phyloP scores from a whole-genome alignment of 1,140 invertebrate genomes.

The Drosophila busckii region DNA sequence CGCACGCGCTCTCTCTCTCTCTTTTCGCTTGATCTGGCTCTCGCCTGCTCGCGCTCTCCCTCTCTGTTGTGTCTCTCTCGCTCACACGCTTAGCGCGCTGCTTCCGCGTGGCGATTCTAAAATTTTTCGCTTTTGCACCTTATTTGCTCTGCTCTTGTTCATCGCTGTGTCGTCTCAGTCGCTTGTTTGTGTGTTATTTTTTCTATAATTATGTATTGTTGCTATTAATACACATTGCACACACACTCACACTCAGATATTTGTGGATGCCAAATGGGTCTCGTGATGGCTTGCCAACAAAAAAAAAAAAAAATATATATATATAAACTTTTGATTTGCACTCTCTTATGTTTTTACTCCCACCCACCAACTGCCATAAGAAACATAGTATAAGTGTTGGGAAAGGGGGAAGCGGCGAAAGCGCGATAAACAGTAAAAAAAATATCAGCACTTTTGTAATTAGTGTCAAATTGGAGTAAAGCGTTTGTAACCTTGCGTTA shows the following conservation, averaged over 20 bases:
- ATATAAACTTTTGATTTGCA: conserved; percentile 5
- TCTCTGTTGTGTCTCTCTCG: background rate
- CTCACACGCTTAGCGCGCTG: conserved; percentile 5
- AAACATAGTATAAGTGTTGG: too few relatives aligned
- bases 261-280: conserved; percentile 39
- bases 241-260: conserved; percentile 6
- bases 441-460: too few relatives aligned
- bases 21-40: background rate
- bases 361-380: too few relatives aligned
- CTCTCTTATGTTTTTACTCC: too few relatives aligned
- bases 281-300: conserved; percentile 55
- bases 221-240: conserved; percentile 59
- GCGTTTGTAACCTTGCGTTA: too few relatives aligned
- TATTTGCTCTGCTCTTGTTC: conserved; percentile 38
- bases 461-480: too few relatives aligned
- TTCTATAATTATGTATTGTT: conserved; percentile 70
- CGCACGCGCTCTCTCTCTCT: conserved; percentile 36
- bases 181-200: conserved; percentile 44
- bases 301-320: conserved; percentile 31
- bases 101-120: conserved; percentile 71
- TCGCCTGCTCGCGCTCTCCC: background rate
- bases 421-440: too few relatives aligned
- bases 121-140: conserved; percentile 46
- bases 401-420: too few relatives aligned
- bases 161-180: conserved; percentile 1